These are phyloP conservation scores for Adela reaumurella DNA, from an alignment of 2,888 invertebrate genomes.

Conservation along the genomic window DNA sequence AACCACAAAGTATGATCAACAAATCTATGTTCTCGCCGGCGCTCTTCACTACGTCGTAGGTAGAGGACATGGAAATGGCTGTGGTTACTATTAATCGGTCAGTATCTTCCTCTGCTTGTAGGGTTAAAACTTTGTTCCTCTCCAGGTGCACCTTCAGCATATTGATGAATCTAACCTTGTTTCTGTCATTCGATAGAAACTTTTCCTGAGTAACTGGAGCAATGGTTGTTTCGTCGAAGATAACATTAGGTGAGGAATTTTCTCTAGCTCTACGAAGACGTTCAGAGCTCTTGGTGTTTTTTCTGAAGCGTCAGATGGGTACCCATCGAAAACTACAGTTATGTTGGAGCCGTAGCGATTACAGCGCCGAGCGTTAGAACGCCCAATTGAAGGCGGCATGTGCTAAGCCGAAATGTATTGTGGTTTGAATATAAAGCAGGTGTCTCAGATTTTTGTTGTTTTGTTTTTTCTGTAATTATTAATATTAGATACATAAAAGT, in stretches of 20 bases:
- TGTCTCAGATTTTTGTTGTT: too few species aligned
- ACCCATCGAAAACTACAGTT: constrained; percentile 6
- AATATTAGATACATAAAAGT: too few species aligned
- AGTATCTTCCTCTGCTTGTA: constrained; percentile 5
- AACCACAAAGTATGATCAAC: constrained; percentile 1
- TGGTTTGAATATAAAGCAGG: too few species aligned
- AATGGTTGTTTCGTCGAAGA: constrained; percentile 6
- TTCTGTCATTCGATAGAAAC: constrained; percentile 7
- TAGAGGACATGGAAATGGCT: constrained; percentile 1
- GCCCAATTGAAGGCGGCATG: too few species aligned
- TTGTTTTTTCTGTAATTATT: too few species aligned
- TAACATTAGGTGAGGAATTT: constrained; percentile 7
- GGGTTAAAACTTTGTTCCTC: constrained; percentile 1
- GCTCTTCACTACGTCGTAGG: not conserved
- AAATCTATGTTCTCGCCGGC: constrained; percentile 1
- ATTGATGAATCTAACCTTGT: constrained; percentile 7
- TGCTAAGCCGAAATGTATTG: too few species aligned
- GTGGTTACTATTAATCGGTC: not conserved
- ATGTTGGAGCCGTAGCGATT: constrained; percentile 7
- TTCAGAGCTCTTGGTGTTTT: constrained; percentile 8
- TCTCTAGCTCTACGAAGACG: constrained; percentile 7
- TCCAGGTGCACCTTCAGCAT: constrained; percentile 2
- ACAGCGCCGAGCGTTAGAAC: too few species aligned
- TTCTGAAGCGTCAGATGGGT: constrained; percentile 6
- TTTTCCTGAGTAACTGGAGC: constrained; percentile 3